Evolutionary conservation across 2,888 invertebrate genomes (phyloP), one percentile per base, ranked within the genome.

Genomic region (Drosophila barbarae): DNA sequence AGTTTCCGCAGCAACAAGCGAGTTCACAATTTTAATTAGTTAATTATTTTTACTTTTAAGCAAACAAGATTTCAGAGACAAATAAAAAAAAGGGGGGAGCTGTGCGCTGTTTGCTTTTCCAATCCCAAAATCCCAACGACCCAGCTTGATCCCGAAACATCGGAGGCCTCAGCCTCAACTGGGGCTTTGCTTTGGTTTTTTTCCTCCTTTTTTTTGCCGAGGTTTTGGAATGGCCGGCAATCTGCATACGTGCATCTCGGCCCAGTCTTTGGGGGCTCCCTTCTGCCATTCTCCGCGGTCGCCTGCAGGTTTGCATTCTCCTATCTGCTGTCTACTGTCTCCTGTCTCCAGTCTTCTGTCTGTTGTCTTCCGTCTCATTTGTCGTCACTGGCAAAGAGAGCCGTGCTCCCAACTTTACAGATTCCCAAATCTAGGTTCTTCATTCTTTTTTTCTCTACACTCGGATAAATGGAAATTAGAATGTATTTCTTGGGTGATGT

Each of bases 31-130:
- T 85, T 84, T 85, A 84, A 84, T 84, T 84, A 84, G 86, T 84
- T 84, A 84, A 84, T 85, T 84, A 84, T 84, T 84, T 83, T 83
- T 85, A 83, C 85, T 83, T 85, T 84, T 77, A 84, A 74, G 77
- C 82, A 76, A 79, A 82, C 84, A 84, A 84, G 84, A 82, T 82
- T 84, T 73, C 72, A 84, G 72, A 76, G 84, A 82, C 81, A 82
- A 82, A 84, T 71, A 73, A 72, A 58, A 55, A 72, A 76, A 71
- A 58, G 53, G n/a, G 44, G 64, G 56, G 41, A 47, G 46, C 46
- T 32, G 18, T 32, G 46, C 30, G 28, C 28, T 30, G 30, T 9
- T 9, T 18, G 41, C 50, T 28, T 63, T 47, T 53, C 26, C 55
- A 35, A 54, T 59, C 54, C 56, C 51, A 10, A 56, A 51, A 44